A percentile compares a stretch with the other conserved stretches of the same genome.
Conservation (phyloP, 2,797 vertebrate species). For the Pristis pectinata region DNA sequence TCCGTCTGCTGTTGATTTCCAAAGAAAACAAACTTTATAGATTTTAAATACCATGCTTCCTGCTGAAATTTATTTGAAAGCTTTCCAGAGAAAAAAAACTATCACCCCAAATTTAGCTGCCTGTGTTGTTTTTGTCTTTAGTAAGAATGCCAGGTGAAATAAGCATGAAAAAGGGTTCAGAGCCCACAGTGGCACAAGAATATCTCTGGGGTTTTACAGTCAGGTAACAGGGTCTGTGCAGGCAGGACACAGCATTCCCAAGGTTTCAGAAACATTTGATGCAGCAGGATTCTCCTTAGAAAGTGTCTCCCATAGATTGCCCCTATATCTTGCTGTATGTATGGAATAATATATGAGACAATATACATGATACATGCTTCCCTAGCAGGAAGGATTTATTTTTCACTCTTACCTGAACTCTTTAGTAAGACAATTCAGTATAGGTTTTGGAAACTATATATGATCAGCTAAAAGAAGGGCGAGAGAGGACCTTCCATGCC, state of each 20-base stretch:
- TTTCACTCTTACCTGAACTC: background rate
- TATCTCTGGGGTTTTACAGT: background rate
- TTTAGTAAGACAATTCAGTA: background rate
- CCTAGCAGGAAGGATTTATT: background rate
- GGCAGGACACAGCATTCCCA: background rate
- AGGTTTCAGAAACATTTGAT: background rate
- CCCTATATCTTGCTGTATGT: background rate
- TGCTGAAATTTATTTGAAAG: background rate
- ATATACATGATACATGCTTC: background rate
- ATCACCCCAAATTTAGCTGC: background rate
- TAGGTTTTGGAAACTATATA: background rate
- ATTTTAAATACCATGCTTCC: slow-evolving; percentile 20
- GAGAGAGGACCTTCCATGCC: background rate
- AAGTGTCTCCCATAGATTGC: background rate
- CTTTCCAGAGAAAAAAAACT: background rate
- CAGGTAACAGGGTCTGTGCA: background rate
- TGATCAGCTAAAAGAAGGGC: background rate
- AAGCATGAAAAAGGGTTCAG: too few species aligned
- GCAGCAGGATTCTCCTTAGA: background rate
- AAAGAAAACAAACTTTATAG: slow-evolving; percentile 18
- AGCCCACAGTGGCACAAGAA: background rate
- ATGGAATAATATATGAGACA: background rate
- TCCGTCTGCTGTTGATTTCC: background rate
- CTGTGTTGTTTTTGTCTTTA: background rate
- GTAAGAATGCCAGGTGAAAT: background rate